These are phyloP conservation scores for Escarpia spicata DNA, from an alignment of 2,888 invertebrate species.

Conservation along the genomic window DNA sequence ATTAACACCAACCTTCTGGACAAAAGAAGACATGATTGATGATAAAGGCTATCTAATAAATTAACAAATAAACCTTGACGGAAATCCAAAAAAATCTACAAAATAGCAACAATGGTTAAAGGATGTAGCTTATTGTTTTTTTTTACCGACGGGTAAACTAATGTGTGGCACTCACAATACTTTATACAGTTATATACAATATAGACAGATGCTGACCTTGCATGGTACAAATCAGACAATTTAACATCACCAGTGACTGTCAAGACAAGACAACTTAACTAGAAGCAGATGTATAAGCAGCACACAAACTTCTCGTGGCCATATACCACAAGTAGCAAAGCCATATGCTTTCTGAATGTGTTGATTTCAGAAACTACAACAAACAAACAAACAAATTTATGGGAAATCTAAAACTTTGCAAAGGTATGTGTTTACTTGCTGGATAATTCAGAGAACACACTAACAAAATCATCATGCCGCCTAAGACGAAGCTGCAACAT, in stretches of 20 bases:
- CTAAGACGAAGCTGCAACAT: too few relatives aligned
- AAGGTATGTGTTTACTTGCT: too few relatives aligned
- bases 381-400: not conserved
- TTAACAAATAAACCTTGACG: not conserved
- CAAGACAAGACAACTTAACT: not conserved
- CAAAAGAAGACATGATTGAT: not conserved
- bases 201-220: not conserved
- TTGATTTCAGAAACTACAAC: not conserved
- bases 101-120: not conserved
- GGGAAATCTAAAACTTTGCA: not conserved
- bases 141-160: too few relatives aligned
- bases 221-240: not conserved
- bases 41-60: too few relatives aligned
- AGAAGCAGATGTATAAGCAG: not conserved
- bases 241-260: not conserved
- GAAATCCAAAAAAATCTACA: not conserved
- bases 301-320: not conserved
- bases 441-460: too few relatives aligned
- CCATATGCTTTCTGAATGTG: not conserved
- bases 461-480: too few relatives aligned
- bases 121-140: not conserved
- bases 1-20: not conserved
- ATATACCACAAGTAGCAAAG: not conserved
- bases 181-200: not conserved
- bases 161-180: not conserved